Conservation (phyloP, 2,888 invertebrate species). For the Dorcus hopei region DNA sequence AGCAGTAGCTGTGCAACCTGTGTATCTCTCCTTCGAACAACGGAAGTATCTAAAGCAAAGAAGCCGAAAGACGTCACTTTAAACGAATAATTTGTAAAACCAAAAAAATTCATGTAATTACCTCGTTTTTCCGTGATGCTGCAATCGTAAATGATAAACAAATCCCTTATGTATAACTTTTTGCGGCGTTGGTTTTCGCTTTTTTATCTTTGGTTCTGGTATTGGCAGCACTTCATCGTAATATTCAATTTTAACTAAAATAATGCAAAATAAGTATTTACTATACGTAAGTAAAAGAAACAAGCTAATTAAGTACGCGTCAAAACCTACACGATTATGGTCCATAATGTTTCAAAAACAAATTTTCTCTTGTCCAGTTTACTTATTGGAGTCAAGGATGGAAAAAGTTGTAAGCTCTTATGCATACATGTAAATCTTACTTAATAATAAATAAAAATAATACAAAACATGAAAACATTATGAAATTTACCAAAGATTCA, state of each 20-base stretch:
- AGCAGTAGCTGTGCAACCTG: conserved; percentile 31
- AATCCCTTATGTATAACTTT: conserved; percentile 22
- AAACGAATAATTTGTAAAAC: background rate
- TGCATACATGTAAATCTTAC: too few species aligned
- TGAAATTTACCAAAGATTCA: too few species aligned
- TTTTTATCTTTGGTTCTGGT: conserved; percentile 4
- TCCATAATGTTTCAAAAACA: too few species aligned
- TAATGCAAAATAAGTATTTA: background rate
- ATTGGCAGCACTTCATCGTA: conserved; percentile 1
- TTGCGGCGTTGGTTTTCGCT: conserved; percentile 13
- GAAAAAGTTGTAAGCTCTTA: too few species aligned
- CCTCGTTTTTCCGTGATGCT: conserved; percentile 17
- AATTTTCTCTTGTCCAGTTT: too few species aligned
- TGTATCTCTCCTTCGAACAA: conserved; percentile 29
- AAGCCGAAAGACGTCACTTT: background rate
- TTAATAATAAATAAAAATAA: too few species aligned
- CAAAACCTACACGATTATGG: too few species aligned
- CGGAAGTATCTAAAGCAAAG: conserved; percentile 29
- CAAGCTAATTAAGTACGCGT: too few species aligned
- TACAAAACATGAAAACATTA: too few species aligned
- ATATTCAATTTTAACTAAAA: conserved; percentile 12
- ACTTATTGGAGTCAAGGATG: too few species aligned
- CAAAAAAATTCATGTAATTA: background rate
- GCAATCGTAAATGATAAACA: conserved; percentile 18
- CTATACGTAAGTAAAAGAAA: too few species aligned